Percentiles rank a stretch among this genome's conserved stretches.
phyloP scores from a whole-genome alignment of 2,797 vertebrate species.

The Platalea minor region DNA sequence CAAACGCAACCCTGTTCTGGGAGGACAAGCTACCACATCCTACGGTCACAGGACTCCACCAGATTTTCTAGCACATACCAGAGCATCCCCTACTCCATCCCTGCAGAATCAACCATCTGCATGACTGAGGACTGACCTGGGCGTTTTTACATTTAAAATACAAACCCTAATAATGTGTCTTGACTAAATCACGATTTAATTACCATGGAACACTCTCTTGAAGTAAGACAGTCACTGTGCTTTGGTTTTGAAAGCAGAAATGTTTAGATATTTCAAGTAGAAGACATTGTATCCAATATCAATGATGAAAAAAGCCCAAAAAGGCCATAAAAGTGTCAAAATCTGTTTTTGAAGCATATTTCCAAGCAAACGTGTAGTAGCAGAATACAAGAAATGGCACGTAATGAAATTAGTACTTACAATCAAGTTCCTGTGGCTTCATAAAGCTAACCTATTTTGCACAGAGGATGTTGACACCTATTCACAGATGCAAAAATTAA shows the following conservation, averaged over 20 bases:
- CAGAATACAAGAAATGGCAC: rapidly evolving
- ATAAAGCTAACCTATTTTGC: not conserved
- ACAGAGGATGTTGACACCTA: not conserved
- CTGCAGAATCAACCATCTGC: not conserved
- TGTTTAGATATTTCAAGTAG: not conserved
- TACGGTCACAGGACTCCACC: rapidly evolving
- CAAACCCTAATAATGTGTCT: rapidly evolving
- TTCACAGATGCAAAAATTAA: not conserved
- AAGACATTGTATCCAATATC: rapidly evolving
- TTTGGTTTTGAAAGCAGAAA: not conserved
- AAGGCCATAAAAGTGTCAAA: not conserved
- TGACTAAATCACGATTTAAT: not conserved
- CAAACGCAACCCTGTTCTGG: rapidly evolving
- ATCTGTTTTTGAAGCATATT: not conserved
- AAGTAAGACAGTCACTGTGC: not conserved
- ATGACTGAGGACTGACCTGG: not conserved
- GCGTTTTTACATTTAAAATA: not conserved
- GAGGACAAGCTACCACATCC: rapidly evolving
- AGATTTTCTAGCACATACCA: too few species aligned
- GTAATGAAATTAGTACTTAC: rapidly evolving
- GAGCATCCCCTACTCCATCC: too few species aligned
- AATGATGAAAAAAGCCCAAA: rapidly evolving
- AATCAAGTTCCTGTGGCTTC: not conserved
- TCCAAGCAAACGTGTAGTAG: not conserved
- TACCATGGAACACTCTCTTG: not conserved